Evolutionary conservation across 2,888 invertebrate species (phyloP).

Genomic region (Hyalella azteca): DNA sequence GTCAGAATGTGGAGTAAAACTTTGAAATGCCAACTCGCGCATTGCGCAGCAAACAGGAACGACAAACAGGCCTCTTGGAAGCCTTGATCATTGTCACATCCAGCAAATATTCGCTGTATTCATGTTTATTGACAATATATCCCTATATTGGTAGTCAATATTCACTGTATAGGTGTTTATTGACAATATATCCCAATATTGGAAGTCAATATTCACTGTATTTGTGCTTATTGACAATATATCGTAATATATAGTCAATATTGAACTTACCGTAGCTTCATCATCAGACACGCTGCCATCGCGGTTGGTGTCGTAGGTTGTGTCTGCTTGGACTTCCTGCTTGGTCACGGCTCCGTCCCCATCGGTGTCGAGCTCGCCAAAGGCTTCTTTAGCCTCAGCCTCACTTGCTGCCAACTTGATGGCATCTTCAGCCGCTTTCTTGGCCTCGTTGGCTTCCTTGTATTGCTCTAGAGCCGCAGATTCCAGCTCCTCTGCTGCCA

Average conservation of each 20-base stretch:
- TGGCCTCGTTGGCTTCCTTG: slow-evolving; percentile 41
- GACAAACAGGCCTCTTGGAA: too few relatives aligned
- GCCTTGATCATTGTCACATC: too few relatives aligned
- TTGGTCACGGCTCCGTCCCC: slow-evolving; percentile 46
- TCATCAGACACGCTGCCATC: slow-evolving; percentile 51
- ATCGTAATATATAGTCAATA: background rate
- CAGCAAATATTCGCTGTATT: too few relatives aligned
- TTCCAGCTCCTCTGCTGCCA: slow-evolving; percentile 51
- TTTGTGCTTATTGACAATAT: too few relatives aligned
- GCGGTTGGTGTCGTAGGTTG: slow-evolving; percentile 54
- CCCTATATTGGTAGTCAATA: too few relatives aligned
- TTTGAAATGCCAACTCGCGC: too few relatives aligned
- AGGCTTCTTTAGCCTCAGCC: slow-evolving; percentile 42
- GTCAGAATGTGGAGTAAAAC: too few relatives aligned
- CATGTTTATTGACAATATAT: too few relatives aligned
- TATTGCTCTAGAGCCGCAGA: slow-evolving; percentile 52
- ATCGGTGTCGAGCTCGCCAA: slow-evolving; percentile 47
- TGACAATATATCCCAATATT: too few relatives aligned
- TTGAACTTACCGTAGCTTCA: slow-evolving; percentile 44
- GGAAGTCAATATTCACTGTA: too few relatives aligned
- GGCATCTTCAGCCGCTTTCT: slow-evolving; percentile 42
- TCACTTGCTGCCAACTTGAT: slow-evolving; percentile 38
- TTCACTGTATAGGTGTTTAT: too few relatives aligned
- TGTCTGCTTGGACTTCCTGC: slow-evolving; percentile 44
- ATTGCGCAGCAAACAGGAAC: too few relatives aligned